Conservation (phyloP, 2,113 vertebrate genomes). For the Brienomyrus longianalis region DNA sequence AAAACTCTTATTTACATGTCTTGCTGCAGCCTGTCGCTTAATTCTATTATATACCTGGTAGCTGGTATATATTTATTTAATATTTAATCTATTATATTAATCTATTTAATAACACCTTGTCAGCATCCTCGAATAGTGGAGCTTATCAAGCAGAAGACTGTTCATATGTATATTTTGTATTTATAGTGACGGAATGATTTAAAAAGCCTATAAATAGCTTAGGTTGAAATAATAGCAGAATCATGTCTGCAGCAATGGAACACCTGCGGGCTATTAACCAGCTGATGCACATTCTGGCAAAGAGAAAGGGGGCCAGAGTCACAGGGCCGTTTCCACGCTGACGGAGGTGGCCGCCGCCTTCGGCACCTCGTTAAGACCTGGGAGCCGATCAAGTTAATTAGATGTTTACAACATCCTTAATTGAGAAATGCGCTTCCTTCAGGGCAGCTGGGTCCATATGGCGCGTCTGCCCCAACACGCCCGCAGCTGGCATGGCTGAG, state of each 20-base stretch:
- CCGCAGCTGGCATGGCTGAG: not conserved
- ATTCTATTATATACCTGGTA: not conserved
- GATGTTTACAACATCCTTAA: slow-evolving; percentile 43
- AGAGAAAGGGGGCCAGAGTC: slow-evolving; percentile 7
- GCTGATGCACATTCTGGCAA: slow-evolving; percentile 12
- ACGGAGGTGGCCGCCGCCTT: slow-evolving; percentile 22
- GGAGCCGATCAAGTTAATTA: slow-evolving; percentile 50
- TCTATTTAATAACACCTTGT: not conserved
- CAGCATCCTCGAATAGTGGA: not conserved
- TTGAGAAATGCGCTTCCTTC: slow-evolving; percentile 27
- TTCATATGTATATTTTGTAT: not conserved
- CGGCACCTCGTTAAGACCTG: slow-evolving; percentile 39
- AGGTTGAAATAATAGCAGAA: not conserved
- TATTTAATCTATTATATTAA: too few species aligned
- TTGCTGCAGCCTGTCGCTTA: not conserved
- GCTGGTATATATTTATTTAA: not conserved
- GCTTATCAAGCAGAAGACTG: not conserved
- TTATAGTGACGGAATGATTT: not conserved
- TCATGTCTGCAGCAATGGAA: slow-evolving; percentile 5
- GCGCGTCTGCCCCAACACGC: not conserved
- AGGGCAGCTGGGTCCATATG: not conserved
- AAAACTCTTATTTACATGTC: not conserved
- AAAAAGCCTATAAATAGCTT: not conserved
- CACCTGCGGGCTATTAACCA: slow-evolving; percentile 25
- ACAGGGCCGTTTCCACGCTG: not conserved